Evolutionary conservation across 2,797 vertebrate species (phyloP), one percentile per base, ranked within the genome.

Genomic region (Lagocephalus sceleratus): DNA sequence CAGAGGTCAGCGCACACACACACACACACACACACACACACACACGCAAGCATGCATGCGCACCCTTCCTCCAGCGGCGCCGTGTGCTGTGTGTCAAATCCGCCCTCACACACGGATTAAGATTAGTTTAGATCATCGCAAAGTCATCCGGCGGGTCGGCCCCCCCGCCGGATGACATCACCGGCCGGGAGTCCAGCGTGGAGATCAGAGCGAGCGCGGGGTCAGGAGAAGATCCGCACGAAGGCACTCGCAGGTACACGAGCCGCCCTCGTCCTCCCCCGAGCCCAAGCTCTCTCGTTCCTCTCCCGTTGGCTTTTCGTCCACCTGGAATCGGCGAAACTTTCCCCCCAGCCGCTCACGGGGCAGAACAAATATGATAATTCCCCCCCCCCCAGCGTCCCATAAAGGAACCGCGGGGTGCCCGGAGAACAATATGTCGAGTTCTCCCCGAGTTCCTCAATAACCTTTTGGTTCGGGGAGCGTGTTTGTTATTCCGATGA

Each of bases 221-320:
- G 64, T 58, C 38, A 53, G 57, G 58, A 71, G 56, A 51, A 50
- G 47, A 46, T 57, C 57, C 56, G 76, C 55, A 63, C 68, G 66
- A 63, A 68, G 54, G 52, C 57, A 69, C 82, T 81, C 82, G 82
- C 85, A 85, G 78, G 72, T 42, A 41, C 42, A 3, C 35, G 1
- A 20, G 22, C 19, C 59, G 16, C 39, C 22, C 23, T 21, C 38
- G 19, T 17, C 7, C 5, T 49, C 3, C 50, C 55, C n/a, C n/a
- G n/a, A n/a, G n/a, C n/a, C n/a, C n/a, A n/a, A n/a, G n/a, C n/a
- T n/a, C n/a, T n/a, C n/a, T n/a, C n/a, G n/a, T n/a, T n/a, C n/a
- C n/a, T n/a, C n/a, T n/a, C n/a, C n/a, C n/a, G n/a, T n/a, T n/a
- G n/a, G n/a, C n/a, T n/a, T n/a, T n/a, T n/a, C n/a, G n/a, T n/a